Percentiles rank a stretch among this genome's conserved stretches.
These are phyloP conservation scores for Myoxocephalus aenaeus DNA, from an alignment of 2,797 vertebrate species.

Conservation along the genomic window DNA sequence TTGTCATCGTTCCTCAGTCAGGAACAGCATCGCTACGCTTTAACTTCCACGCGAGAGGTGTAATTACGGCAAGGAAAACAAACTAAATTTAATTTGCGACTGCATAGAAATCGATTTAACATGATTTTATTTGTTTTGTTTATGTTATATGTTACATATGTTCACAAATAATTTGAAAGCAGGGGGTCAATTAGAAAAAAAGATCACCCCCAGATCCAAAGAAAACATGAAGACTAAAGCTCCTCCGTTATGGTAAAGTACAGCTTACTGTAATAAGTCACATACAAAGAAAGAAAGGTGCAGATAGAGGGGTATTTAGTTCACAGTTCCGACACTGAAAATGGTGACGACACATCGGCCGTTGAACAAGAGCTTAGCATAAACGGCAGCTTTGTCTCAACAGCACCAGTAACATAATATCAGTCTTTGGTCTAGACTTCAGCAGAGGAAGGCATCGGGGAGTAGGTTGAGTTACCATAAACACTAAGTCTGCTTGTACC, in stretches of 20 bases:
- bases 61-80: background rate
- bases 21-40: background rate
- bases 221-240: background rate
- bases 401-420: background rate
- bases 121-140: background rate
- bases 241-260: background rate
- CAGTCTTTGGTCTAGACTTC: background rate
- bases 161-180: background rate
- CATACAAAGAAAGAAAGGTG: background rate
- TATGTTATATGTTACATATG: background rate
- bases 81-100: background rate
- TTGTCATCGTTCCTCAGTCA: conserved; percentile 12
- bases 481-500: conserved; percentile 14
- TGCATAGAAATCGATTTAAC: background rate
- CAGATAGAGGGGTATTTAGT: background rate
- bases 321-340: background rate
- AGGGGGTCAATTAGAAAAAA: background rate
- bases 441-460: background rate
- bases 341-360: background rate
- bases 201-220: background rate
- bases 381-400: background rate
- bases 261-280: background rate
- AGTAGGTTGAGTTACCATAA: background rate
- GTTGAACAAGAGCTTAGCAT: background rate
- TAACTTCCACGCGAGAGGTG: background rate